Evolutionary conservation across 2,888 invertebrate species (phyloP), one percentile per base, ranked within the genome.

Genomic region (Mimachlamys varia): DNA sequence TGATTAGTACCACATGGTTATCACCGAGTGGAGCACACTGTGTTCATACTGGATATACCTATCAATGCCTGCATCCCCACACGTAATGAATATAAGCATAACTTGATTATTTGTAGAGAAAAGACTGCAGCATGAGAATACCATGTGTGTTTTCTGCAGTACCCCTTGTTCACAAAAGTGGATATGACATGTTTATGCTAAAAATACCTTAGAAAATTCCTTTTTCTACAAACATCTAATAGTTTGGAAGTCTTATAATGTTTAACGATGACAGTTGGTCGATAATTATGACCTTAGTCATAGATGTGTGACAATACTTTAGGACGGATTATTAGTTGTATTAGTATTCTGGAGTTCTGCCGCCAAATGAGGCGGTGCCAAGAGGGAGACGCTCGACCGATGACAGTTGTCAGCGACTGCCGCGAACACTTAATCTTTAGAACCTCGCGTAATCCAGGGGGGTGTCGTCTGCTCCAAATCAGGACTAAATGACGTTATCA

Each of bases 41-140:
- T 76, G 33, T 76, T 33, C 33, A 2, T 12, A 76, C 76, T 33
- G 76, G 12, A 76, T 76, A 15, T 33, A 76, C 76, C 33, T 76
- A 76, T 76, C 33, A 76, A 76, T 76, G 33, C 76, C 27, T 76
- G 76, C 76, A 33, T 76, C 58, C 58, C 19, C 3, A 27, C 62
- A 76, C 76, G 76, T 3, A 76, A 76, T 76, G 76, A 33, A 76
- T 76, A 76, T 76, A 76, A 76, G 76, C 76, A 76, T 76, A 76
- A 76, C 76, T 76, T 76, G 76, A 76, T 76, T 76, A 76, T 76
- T 76, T 76, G 27, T 76, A 22, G 76, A 22, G 76, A 27, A 19
- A 76, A 12, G 27, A 33, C 76, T 76, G 76, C 76, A 76, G 22
- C 76, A 76, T 12, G 76, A 76, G 76, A 27, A 33, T 27, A 76